Percentiles rank a stretch among this genome's conserved stretches.
These are phyloP conservation scores for Lymantria dispar DNA, from an alignment of 2,888 invertebrate genomes.

Conservation along the genomic window DNA sequence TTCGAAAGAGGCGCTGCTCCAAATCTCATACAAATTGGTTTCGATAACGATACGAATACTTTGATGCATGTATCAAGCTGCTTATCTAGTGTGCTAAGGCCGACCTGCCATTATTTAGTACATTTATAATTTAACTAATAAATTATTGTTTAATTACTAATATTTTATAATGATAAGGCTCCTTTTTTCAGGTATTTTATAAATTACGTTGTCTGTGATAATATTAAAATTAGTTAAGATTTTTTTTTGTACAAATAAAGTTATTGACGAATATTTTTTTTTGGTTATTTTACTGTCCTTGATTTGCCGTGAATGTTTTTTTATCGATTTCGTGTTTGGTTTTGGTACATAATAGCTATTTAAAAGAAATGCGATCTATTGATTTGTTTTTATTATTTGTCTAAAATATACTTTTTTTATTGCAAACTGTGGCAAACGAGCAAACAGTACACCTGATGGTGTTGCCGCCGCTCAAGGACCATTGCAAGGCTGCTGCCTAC, in stretches of 20 bases:
- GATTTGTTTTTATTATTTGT: too few relatives aligned
- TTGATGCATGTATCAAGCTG: slow-evolving; percentile 12
- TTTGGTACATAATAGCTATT: background rate
- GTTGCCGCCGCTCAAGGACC: too few relatives aligned
- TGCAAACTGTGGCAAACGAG: too few relatives aligned
- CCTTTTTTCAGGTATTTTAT: slow-evolving; percentile 37
- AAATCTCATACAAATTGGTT: too few relatives aligned
- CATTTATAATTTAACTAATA: background rate
- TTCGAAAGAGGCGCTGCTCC: too few relatives aligned
- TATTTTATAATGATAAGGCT: slow-evolving; percentile 26
- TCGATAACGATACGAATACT: too few relatives aligned
- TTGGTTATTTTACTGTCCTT: slow-evolving; percentile 53
- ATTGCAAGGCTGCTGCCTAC: too few relatives aligned
- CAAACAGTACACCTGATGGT: too few relatives aligned
- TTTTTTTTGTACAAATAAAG: slow-evolving; percentile 43
- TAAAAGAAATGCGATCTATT: too few relatives aligned
- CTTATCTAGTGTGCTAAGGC: background rate
- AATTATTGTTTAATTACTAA: background rate
- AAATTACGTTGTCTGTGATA: slow-evolving; percentile 74
- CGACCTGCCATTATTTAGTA: background rate
- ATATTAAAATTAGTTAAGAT: slow-evolving; percentile 45
- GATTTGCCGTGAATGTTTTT: slow-evolving; percentile 27
- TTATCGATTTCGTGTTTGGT: slow-evolving; percentile 16
- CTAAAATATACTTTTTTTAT: too few relatives aligned
- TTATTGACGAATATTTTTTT: slow-evolving; percentile 44